A percentile compares a stretch with the other conserved stretches of the same genome.
Evolutionary conservation across 2,113 vertebrate species (phyloP).

Genomic region (Vicugna pacos): DNA sequence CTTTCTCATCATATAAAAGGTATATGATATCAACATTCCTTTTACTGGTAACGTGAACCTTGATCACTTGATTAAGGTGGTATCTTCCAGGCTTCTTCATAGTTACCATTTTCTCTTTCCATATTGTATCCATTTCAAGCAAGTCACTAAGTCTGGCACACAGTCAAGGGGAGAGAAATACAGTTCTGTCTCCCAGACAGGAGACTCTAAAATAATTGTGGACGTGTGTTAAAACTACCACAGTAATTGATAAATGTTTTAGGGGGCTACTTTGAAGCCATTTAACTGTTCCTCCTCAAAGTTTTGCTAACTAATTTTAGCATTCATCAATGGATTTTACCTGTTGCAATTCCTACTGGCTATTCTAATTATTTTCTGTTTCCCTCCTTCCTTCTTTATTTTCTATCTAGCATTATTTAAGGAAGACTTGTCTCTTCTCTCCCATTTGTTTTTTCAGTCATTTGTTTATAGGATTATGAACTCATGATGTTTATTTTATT

Average conservation of each 20-base stretch:
- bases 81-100: not conserved
- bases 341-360: not conserved
- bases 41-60: not conserved
- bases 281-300: not conserved
- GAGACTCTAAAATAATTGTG: not conserved
- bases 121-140: not conserved
- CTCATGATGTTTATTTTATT: not conserved
- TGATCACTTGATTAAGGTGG: not conserved
- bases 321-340: not conserved
- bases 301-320: not conserved
- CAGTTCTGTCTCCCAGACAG: not conserved
- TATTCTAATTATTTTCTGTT: not conserved
- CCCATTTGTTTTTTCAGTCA: not conserved
- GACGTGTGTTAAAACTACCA: not conserved
- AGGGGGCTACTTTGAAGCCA: not conserved
- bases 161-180: not conserved
- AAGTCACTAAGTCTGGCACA: not conserved
- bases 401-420: not conserved
- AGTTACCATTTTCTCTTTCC: not conserved
- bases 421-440: not conserved
- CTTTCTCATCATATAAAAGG: not conserved
- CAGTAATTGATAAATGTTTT: constrained; percentile 16
- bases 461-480: not conserved
- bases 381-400: not conserved
- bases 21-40: not conserved